A percentile compares a stretch with the other conserved stretches of the same genome.
Conservation (phyloP, 2,888 invertebrate genomes). For the Amphipyra berbera region DNA sequence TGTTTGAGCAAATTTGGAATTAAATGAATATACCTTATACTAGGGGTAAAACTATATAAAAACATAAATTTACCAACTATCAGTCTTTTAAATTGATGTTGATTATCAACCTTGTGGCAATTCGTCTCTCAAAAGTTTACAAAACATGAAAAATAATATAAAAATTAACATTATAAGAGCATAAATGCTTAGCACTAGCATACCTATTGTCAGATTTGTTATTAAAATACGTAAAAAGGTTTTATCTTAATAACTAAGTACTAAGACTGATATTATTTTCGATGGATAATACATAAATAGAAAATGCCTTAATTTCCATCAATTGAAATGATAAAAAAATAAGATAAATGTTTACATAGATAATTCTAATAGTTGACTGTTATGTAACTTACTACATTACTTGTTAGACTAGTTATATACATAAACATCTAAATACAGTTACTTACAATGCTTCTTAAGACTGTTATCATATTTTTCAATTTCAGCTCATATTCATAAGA, state of each 20-base stretch:
- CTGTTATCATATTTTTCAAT: slow-evolving; percentile 66
- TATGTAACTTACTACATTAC: slow-evolving; percentile 46
- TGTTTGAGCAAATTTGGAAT: slow-evolving; percentile 88
- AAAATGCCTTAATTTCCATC: slow-evolving; percentile 37
- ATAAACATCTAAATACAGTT: slow-evolving; percentile 58
- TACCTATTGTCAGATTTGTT: slow-evolving; percentile 76
- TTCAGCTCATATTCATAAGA: slow-evolving; percentile 89
- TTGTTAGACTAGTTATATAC: slow-evolving; percentile 56
- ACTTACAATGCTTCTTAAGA: slow-evolving; percentile 58
- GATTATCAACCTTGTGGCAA: slow-evolving; percentile 87
- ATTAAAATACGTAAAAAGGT: slow-evolving; percentile 52
- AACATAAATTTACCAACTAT: slow-evolving; percentile 89
- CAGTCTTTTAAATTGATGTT: slow-evolving; percentile 91
- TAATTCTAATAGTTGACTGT: slow-evolving; percentile 56
- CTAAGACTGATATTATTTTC: slow-evolving; percentile 29
- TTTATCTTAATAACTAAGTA: slow-evolving; percentile 46
- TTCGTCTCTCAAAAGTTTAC: slow-evolving; percentile 89
- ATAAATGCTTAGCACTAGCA: slow-evolving; percentile 69
- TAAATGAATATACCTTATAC: slow-evolving; percentile 85
- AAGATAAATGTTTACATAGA: slow-evolving; percentile 35
- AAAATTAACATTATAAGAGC: slow-evolving; percentile 45
- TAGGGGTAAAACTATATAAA: slow-evolving; percentile 89
- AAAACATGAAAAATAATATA: slow-evolving; percentile 69
- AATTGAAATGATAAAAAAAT: slow-evolving; percentile 41
- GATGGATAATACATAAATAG: slow-evolving; percentile 18